phyloP scores from a whole-genome alignment of 2,113 vertebrate species.

The Procapra przewalskii region DNA sequence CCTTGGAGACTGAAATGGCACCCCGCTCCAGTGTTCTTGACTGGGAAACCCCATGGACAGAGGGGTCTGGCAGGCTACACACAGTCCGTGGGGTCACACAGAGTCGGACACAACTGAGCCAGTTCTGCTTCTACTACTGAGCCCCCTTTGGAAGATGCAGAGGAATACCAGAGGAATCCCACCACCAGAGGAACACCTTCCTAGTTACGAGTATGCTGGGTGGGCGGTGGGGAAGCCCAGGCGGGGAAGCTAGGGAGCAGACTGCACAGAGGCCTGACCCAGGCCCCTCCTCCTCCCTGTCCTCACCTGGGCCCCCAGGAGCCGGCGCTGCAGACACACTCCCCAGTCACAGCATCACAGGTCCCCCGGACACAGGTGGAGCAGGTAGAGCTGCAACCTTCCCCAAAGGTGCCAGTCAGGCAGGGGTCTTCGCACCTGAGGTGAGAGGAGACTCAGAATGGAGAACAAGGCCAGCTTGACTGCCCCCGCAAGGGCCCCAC shows the following conservation, averaged over 20 bases:
- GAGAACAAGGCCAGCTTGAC: background rate
- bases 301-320: conserved; percentile 91
- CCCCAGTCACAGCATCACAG: conserved; percentile 91
- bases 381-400: conserved; percentile 85
- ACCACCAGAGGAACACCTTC: background rate
- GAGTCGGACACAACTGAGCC: background rate
- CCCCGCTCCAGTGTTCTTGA: background rate
- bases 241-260: background rate
- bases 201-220: background rate
- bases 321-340: conserved; percentile 88
- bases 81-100: background rate
- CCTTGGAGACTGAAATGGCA: background rate
- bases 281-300: background rate
- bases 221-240: background rate
- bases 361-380: conserved; percentile 83
- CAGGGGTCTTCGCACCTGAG: conserved; percentile 89
- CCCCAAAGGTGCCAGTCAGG: conserved; percentile 84
- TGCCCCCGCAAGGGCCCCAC: background rate
- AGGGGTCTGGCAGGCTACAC: background rate
- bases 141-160: background rate
- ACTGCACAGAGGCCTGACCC: background rate
- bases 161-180: background rate
- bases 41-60: background rate
- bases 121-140: background rate
- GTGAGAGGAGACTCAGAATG: background rate